A percentile compares a stretch with the other conserved stretches of the same genome.
Evolutionary conservation across 2,113 vertebrate genomes (phyloP).

Genomic region (Prunella fulvescens): DNA sequence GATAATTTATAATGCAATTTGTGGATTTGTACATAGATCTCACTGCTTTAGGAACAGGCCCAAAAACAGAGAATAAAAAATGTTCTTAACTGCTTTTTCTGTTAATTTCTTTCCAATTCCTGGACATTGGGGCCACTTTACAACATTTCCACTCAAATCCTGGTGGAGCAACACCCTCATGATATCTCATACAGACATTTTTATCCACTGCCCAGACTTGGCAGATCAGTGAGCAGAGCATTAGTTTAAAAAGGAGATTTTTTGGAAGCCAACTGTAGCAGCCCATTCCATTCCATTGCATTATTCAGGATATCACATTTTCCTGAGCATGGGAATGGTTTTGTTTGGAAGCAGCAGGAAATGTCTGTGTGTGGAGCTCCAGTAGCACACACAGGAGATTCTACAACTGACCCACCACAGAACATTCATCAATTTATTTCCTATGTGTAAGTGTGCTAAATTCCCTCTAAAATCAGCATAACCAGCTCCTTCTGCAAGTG

Average conservation of each 20-base stretch:
- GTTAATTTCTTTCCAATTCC: background rate
- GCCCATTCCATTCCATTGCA: background rate
- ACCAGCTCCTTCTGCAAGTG: background rate
- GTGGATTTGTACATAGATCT: background rate
- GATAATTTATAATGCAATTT: constrained; percentile 22
- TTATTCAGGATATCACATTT: background rate
- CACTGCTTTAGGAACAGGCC: background rate
- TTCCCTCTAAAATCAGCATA: background rate
- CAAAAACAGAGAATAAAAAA: background rate
- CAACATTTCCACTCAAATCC: background rate
- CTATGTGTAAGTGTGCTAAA: background rate
- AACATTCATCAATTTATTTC: background rate
- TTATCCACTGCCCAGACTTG: background rate
- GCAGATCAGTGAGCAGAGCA: background rate
- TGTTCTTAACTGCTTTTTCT: background rate
- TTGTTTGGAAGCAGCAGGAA: background rate
- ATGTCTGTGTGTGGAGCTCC: background rate
- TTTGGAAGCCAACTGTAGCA: background rate
- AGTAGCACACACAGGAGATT: background rate
- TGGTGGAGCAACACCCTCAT: accelerated
- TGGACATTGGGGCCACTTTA: background rate
- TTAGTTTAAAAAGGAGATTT: background rate
- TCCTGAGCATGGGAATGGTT: background rate
- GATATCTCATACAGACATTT: background rate
- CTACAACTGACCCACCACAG: background rate